These are phyloP conservation scores for Craterocephalus amniculus DNA, from an alignment of 2,797 vertebrate genomes.

Conservation along the genomic window DNA sequence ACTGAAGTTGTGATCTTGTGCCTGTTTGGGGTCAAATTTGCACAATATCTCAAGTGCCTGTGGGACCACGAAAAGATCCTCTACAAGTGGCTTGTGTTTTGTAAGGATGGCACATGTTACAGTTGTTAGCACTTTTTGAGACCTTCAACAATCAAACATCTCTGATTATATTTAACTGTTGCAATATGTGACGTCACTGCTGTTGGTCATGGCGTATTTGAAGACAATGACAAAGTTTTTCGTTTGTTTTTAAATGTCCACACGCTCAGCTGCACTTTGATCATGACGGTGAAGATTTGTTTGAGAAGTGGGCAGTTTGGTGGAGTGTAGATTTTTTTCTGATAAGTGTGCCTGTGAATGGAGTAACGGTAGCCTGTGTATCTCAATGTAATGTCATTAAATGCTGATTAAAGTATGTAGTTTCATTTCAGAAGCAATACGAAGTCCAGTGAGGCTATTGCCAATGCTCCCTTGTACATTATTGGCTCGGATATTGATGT, in stretches of 20 bases:
- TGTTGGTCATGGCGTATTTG: constrained; percentile 35
- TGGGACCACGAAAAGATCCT: constrained; percentile 49
- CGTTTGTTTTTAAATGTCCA: constrained; percentile 12
- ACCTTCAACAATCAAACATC: constrained; percentile 48
- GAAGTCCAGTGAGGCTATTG: constrained; percentile 45
- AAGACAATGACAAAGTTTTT: constrained; percentile 16
- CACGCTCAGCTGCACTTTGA: constrained; percentile 25
- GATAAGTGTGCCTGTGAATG: constrained; percentile 60
- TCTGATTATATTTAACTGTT: constrained; percentile 61
- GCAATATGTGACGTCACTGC: constrained; percentile 45
- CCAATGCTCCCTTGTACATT: constrained; percentile 67
- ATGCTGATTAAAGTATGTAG: constrained; percentile 48
- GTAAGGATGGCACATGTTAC: constrained; percentile 37
- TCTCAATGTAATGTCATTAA: constrained; percentile 45
- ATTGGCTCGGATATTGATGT: constrained; percentile 74
- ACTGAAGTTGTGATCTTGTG: constrained; percentile 47
- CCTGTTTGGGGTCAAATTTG: constrained; percentile 29
- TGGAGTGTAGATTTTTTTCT: constrained; percentile 46
- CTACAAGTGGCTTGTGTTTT: constrained; percentile 34
- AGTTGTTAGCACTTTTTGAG: constrained; percentile 66
- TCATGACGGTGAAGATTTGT: constrained; percentile 29
- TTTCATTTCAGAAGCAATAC: constrained; percentile 69
- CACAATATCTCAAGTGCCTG: constrained; percentile 11
- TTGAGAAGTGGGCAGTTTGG: constrained; percentile 25
- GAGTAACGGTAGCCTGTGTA: constrained; percentile 47